Percentiles rank a stretch among this genome's conserved stretches.
Conservation (phyloP, 2,113 vertebrate species). For the Engystomops pustulosus region DNA sequence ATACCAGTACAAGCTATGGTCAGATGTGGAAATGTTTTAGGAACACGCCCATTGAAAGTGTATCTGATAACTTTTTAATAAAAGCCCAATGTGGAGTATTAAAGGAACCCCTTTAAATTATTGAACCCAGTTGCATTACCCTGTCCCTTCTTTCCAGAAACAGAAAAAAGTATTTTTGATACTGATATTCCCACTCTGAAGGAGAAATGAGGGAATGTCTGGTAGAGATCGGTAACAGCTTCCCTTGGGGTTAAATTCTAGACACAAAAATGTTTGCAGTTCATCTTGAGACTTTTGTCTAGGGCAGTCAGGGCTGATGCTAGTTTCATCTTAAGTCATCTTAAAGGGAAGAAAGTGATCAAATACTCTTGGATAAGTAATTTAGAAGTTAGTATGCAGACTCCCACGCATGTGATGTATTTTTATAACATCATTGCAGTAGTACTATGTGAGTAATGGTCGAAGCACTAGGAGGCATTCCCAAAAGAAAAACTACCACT, state of each 20-base stretch:
- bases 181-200: neutral
- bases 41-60: too few relatives aligned
- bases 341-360: neutral
- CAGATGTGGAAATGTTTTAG: too few relatives aligned
- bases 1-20: too few relatives aligned
- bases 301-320: neutral
- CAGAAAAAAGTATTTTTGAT: neutral
- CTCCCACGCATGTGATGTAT: slow-evolving; percentile 3
- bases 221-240: slow-evolving; percentile 5
- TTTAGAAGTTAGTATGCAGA: neutral
- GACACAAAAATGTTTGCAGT: neutral
- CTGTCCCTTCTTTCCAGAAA: neutral
- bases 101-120: too few relatives aligned
- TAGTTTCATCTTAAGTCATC: neutral
- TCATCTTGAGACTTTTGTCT: neutral
- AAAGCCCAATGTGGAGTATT: too few relatives aligned
- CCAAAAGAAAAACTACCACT: neutral
- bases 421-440: neutral
- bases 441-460: slow-evolving; percentile 31
- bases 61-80: too few relatives aligned
- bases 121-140: neutral
- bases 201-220: slow-evolving; percentile 33
- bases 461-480: slow-evolving; percentile 1
- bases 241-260: slow-evolving; percentile 28
- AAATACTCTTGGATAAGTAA: neutral